phyloP scores from a whole-genome alignment of 92 coral and sea anemone species.

The Zoanthus gigantus region DNA sequence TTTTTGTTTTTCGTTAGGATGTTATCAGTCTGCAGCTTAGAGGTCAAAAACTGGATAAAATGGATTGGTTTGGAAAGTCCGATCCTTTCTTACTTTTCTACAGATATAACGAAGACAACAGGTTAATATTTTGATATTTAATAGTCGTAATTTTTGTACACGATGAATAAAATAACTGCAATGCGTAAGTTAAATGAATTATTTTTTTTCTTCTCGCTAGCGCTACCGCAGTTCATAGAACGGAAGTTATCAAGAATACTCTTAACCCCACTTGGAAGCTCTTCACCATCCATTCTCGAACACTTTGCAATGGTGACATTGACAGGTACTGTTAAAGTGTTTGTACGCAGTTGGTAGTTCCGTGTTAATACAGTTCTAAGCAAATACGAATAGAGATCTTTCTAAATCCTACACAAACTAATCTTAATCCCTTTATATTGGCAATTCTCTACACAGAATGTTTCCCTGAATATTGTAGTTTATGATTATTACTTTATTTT shows the following conservation, averaged over 20 bases:
- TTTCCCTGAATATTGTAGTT: no score
- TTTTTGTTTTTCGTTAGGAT: slow-evolving; percentile 65
- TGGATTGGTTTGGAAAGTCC: slow-evolving; percentile 97
- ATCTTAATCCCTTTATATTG: no score
- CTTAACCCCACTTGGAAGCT: slow-evolving; percentile 92
- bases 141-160: background rate
- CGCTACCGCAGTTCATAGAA: slow-evolving; percentile 91
- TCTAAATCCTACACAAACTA: no score
- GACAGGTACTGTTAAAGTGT: slow-evolving; percentile 65
- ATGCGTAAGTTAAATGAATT: background rate
- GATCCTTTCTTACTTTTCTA: slow-evolving; percentile 97
- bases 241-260: slow-evolving; percentile 95
- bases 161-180: background rate
- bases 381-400: no score
- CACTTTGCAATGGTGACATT: slow-evolving; percentile 91
- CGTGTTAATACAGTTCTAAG: no score
- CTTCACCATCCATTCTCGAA: slow-evolving; percentile 81
- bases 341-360: background rate
- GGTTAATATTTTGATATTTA: slow-evolving; percentile 48
- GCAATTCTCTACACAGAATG: no score
- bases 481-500: no score
- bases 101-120: slow-evolving; percentile 93
- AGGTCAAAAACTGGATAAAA: slow-evolving; percentile 95
- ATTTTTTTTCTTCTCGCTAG: slow-evolving; percentile 31
- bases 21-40: slow-evolving; percentile 81